Evolutionary conservation across 2,797 vertebrate genomes (phyloP).

Genomic region (Tangara arthus): DNA sequence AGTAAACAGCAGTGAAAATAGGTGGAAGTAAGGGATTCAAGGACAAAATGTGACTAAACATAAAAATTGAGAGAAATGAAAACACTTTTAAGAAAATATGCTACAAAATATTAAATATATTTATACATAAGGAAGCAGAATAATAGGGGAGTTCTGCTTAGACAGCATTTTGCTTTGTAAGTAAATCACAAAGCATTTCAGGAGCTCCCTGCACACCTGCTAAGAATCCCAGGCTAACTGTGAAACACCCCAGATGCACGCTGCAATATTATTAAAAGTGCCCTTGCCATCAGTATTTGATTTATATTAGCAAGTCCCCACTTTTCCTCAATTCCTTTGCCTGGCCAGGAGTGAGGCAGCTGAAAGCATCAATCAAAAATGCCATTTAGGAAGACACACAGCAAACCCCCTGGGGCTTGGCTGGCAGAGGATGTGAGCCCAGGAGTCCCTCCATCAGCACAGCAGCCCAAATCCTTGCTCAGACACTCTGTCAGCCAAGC

Average conservation of each 20-base stretch:
- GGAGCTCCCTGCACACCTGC: neutral
- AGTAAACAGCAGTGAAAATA: constrained; percentile 24
- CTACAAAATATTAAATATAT: neutral
- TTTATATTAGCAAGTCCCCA: constrained; percentile 9
- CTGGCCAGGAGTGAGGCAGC: constrained; percentile 14
- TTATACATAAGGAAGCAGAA: neutral
- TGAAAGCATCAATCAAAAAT: constrained; percentile 50
- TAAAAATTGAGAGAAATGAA: constrained; percentile 9
- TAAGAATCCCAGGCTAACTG: constrained; percentile 12
- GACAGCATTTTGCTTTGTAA: neutral
- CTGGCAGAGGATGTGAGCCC: neutral
- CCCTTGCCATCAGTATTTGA: constrained; percentile 12
- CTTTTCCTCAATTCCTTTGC: constrained; percentile 9
- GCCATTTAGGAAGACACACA: constrained; percentile 12
- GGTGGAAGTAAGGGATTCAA: neutral
- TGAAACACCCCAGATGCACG: neutral
- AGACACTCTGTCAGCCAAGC: neutral
- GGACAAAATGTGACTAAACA: constrained; percentile 16
- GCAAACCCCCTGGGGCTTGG: neutral
- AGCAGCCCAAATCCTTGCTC: neutral
- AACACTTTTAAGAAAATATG: neutral
- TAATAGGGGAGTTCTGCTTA: neutral
- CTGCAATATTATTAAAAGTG: neutral
- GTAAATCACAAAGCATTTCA: neutral
- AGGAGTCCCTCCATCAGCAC: neutral